These are phyloP conservation scores for Boulengerochromis microlepis DNA, from an alignment of 2,113 vertebrate genomes.

Conservation along the genomic window DNA sequence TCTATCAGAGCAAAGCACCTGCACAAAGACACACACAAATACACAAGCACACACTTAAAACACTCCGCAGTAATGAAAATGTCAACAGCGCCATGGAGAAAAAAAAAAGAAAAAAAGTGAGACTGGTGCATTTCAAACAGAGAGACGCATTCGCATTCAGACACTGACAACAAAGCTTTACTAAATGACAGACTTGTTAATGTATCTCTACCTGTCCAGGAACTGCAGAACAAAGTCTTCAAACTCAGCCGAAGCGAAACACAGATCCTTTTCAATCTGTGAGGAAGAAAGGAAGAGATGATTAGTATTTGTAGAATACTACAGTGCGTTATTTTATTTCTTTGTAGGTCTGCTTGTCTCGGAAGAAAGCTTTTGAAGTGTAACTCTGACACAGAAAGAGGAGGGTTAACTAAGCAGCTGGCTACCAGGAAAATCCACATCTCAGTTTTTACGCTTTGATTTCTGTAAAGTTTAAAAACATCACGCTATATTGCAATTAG, in stretches of 20 bases:
- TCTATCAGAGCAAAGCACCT: slow-evolving; percentile 98
- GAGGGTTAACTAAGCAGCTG: not conserved
- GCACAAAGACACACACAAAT: not conserved
- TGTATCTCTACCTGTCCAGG: slow-evolving; percentile 85
- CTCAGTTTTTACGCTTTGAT: not conserved
- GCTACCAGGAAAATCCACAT: not conserved
- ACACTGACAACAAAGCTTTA: slow-evolving; percentile 5
- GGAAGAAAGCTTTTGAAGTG: not conserved
- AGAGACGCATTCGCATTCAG: not conserved
- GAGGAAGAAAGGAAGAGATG: not conserved
- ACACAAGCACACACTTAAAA: slow-evolving; percentile 6
- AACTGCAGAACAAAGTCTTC: slow-evolving; percentile 97
- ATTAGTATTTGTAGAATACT: not conserved
- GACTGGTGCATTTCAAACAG: slow-evolving; percentile 23
- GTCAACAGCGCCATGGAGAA: not conserved
- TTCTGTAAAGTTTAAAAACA: not conserved
- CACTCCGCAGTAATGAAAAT: slow-evolving; percentile 19
- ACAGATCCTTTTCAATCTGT: slow-evolving; percentile 90
- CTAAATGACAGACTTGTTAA: slow-evolving; percentile 28
- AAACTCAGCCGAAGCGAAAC: slow-evolving; percentile 93
- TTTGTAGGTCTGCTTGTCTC: not conserved
- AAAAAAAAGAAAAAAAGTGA: not conserved
- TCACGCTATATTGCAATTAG: not conserved
- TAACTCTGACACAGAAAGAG: not conserved
- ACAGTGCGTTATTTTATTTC: not conserved